Percentiles rank a stretch among this genome's conserved stretches.
phyloP scores from a whole-genome alignment of 1,140 invertebrate species.

The Brachionus angularis region DNA sequence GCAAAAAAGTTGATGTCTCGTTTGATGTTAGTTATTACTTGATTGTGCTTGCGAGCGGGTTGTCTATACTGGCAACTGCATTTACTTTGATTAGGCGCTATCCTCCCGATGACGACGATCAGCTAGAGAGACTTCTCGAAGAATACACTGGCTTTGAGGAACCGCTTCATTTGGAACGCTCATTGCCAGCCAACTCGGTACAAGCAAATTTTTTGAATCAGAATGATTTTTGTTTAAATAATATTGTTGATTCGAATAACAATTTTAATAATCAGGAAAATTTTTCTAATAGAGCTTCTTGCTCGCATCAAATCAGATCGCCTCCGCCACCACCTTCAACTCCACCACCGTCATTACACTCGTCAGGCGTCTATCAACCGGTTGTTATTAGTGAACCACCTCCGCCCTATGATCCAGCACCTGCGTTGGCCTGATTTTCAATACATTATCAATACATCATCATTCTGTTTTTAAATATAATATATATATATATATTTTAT shows the following conservation, averaged over 20 bases:
- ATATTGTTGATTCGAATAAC: too few relatives aligned
- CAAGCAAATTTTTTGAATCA: too few relatives aligned
- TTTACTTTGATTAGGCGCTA: slow-evolving; percentile 38
- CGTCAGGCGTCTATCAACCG: background rate
- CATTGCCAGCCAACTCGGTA: slow-evolving; percentile 17
- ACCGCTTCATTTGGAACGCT: slow-evolving; percentile 28
- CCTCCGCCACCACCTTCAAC: slow-evolving; percentile 8
- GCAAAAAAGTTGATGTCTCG: slow-evolving; percentile 43
- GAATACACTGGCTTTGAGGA: slow-evolving; percentile 26
- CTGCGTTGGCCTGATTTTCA: background rate
- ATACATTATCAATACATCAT: too few relatives aligned
- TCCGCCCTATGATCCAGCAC: slow-evolving; percentile 38
- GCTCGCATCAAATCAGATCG: too few relatives aligned
- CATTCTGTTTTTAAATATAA: slow-evolving; percentile 5
- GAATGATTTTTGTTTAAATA: too few relatives aligned
- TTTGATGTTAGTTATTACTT: slow-evolving; percentile 42
- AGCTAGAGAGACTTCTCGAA: slow-evolving; percentile 27
- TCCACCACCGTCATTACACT: slow-evolving; percentile 24
- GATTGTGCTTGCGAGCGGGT: slow-evolving; percentile 28
- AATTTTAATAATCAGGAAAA: background rate
- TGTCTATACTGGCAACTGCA: slow-evolving; percentile 37
- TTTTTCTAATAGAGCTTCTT: too few relatives aligned
- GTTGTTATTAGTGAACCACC: slow-evolving; percentile 27
- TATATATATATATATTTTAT: too few relatives aligned
- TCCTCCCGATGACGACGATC: slow-evolving; percentile 40